A percentile compares a stretch with the other conserved stretches of the same genome.
Evolutionary conservation across 2,888 invertebrate genomes (phyloP).

Genomic region (Acrobasis suavella): DNA sequence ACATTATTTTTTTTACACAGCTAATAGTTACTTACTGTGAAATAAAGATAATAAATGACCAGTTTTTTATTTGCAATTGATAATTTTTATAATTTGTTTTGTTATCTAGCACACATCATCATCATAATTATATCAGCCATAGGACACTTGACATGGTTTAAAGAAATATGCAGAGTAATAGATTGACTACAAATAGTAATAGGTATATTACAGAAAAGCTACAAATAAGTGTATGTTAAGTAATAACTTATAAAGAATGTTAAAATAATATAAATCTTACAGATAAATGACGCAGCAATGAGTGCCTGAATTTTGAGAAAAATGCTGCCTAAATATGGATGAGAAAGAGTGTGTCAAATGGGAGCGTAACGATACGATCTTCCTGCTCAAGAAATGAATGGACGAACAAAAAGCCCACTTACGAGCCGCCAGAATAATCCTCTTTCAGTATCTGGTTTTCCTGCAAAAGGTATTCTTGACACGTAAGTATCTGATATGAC

Average conservation of each 20-base stretch:
- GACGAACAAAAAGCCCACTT: not conserved
- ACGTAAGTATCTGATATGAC: conserved; percentile 26
- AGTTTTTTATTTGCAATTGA: too few species aligned
- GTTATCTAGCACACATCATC: too few species aligned
- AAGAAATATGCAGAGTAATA: too few species aligned
- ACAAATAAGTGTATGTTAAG: not conserved
- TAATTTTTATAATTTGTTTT: too few species aligned
- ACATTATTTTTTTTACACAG: too few species aligned
- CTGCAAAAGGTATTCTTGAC: conserved; percentile 25
- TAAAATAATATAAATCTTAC: conserved; percentile 2
- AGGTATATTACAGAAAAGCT: too few species aligned
- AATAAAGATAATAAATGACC: too few species aligned
- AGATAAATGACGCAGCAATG: not conserved
- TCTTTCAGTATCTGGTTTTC: conserved; percentile 19
- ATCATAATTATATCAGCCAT: too few species aligned
- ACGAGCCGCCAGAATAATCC: conserved; percentile 10
- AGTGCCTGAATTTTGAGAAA: not conserved
- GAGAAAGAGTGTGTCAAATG: conserved; percentile 17
- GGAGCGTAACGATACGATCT: conserved; percentile 12
- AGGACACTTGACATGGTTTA: too few species aligned
- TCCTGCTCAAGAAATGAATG: conserved; percentile 16
- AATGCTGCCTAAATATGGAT: not conserved
- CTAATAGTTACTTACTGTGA: too few species aligned
- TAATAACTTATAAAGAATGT: not conserved
- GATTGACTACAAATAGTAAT: too few species aligned